A percentile compares a stretch with the other conserved stretches of the same genome.
Conservation (phyloP, 2,888 invertebrate species). For the Lasioglossum marginatum region DNA sequence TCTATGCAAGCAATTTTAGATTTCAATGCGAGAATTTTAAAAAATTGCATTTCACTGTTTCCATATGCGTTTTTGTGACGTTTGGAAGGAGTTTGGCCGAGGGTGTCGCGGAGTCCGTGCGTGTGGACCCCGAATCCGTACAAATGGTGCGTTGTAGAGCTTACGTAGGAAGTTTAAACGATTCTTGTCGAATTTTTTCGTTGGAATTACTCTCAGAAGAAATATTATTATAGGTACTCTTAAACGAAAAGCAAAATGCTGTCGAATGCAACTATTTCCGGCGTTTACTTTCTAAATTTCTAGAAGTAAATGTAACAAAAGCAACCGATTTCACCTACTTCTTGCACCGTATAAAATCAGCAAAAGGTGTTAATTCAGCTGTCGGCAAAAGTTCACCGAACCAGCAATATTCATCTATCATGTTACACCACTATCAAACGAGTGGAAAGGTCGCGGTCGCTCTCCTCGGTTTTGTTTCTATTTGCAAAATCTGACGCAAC, state of each 20-base stretch:
- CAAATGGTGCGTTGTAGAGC: too few species aligned
- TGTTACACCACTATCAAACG: neutral
- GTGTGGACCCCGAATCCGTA: too few species aligned
- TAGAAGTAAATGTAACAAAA: constrained; percentile 1
- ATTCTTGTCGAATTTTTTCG: neutral
- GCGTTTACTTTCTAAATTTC: constrained; percentile 7
- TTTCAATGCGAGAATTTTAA: too few species aligned
- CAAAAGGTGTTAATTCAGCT: neutral
- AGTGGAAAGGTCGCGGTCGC: constrained; percentile 14
- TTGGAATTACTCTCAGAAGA: neutral
- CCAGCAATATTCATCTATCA: neutral
- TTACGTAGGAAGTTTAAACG: neutral
- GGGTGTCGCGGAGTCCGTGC: too few species aligned
- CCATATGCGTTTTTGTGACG: too few species aligned
- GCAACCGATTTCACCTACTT: neutral
- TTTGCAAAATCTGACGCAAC: constrained; percentile 48
- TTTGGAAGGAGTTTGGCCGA: too few species aligned
- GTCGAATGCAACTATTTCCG: neutral
- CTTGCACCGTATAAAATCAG: neutral
- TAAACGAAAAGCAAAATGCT: neutral
- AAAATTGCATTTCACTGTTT: too few species aligned
- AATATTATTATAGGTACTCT: neutral
- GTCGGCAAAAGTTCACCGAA: neutral
- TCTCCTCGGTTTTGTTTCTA: constrained; percentile 19
- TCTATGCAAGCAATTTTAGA: too few species aligned